Base-by-base conservation (phyloP, 2,797 vertebrate genomes). In the Pantherophis vulpinus region DNA sequence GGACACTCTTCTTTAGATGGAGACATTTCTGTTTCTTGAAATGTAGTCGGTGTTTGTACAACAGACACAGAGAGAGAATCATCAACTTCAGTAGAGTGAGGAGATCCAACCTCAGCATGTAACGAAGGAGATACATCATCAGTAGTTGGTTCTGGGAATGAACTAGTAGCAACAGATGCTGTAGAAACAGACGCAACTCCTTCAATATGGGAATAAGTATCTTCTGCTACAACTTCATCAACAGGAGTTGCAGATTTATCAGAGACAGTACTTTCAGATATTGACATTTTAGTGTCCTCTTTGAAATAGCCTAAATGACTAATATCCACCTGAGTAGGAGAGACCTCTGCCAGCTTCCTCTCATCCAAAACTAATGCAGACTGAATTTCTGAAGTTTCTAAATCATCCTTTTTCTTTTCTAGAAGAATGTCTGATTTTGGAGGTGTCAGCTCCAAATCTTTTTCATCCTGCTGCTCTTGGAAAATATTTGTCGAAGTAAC, bases 1-100 rank as follows among this genome's bases (percentile, higher is more conserved):
- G 99, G 99, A 94, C 99, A 99, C 6, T 99, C 99, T 95, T 99
- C 99, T 95, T 99, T 99, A 66, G 98, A 98, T 90, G 99, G 98
- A 94, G 99, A 99, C 96, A 98, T 98, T 91, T 99, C 99, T 29
- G 98, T 98, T 97, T 99, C 99, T 11, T 99, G 99, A 95, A 99
- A 99, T 2, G 98, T 98, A 37, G 99, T 99, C 90, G 99, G 99
- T 8, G 99, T 99, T 97, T 99, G 99, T 95, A 99, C 99, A 92
- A 99, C 98, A 59, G 99, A 99, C n/a, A 99, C 99, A 3, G 99
- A 99, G n/a, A 99, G 98, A 47, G 99, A 99, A 95, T 99, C 99
- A 27, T 99, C 99, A 27, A 99, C 99, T 96, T 99, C 99, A 23
- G 99, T 99, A 93, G 99, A 99, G 95, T 99, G 99, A 32, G 99